Base-by-base conservation (phyloP, 2,888 invertebrate species). In the Amiota communis region DNA sequence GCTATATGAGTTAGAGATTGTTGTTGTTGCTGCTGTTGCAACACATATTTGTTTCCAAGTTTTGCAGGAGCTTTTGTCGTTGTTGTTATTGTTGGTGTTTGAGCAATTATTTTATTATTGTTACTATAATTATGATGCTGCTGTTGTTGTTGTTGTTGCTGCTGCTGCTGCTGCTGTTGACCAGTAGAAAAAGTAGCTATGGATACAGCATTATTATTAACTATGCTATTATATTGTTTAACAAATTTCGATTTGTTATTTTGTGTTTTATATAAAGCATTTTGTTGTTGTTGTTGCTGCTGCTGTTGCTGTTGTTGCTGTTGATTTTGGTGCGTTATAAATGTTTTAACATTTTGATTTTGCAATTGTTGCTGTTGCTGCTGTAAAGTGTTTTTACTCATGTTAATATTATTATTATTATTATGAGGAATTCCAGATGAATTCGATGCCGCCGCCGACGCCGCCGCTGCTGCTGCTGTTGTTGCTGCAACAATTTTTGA, bases 221-320 rank as follows among this genome's bases (percentile, higher is more conserved):
- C 80, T 67, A 79, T 81, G 76, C 81, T 87, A 65, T 83, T 87
- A 74, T 87, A 87, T 78, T 89, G 89, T 77, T 89, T 88, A 3
- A 89, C 83, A 70, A 89, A 84, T 77, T 89, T 87, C 15, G 88
- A 77, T 77, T 87, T 86, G 6, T 79, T 47, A 72, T 78, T 81
- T 69, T 81, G 64, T 72, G 83, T 56, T 75, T 74, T 73, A 76
- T 59, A 75, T 71, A 15, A 59, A 11, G 71, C 80, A 80, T 72
- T 77, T 84, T 76, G 20, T 77, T 79, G 79, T 61, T 81, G 81
- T 65, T 76, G 80, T 63, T 78, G 36, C 36, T 36, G 36, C 2
- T 36, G 2, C 17, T 78, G 78, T 13, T 79, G 81, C 49, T 78
- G 75, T 13, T 77, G 86, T 56, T 82, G 82, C n/a, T n/a, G n/a